A percentile compares a stretch with the other conserved stretches of the same genome.
These are phyloP conservation scores for Abscondita cerata DNA, from an alignment of 2,888 invertebrate genomes.

Conservation along the genomic window DNA sequence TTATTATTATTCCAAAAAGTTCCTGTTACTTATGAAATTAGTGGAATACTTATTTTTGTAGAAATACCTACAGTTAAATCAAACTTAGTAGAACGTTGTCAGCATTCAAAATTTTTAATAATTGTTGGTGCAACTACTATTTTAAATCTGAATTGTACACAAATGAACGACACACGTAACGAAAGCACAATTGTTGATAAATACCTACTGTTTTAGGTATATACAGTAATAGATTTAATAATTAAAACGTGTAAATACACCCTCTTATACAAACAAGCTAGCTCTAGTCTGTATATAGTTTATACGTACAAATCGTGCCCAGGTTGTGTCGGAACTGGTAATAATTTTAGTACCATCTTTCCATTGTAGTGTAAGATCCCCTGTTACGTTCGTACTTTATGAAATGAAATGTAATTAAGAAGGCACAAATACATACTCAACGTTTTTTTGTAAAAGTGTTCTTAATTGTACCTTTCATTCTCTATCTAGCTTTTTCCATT, in stretches of 20 bases:
- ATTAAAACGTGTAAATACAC: conserved; percentile 45
- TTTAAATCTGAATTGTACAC: conserved; percentile 12
- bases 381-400: conserved; percentile 43
- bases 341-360: conserved; percentile 40
- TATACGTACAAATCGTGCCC: conserved; percentile 51
- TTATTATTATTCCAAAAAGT: conserved; percentile 26
- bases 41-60: conserved; percentile 25
- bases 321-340: conserved; percentile 35
- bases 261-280: conserved; percentile 48
- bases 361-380: conserved; percentile 36
- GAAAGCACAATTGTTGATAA: conserved; percentile 8
- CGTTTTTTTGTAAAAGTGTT: conserved; percentile 23
- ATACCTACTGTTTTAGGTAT: conserved; percentile 16
- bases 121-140: conserved; percentile 4
- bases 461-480: background rate
- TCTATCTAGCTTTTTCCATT: too few relatives aligned
- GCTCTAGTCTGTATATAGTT: conserved; percentile 55
- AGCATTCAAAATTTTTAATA: conserved; percentile 3
- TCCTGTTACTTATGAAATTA: conserved; percentile 20
- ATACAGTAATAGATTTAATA: conserved; percentile 12
- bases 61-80: conserved; percentile 13
- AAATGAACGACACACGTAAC: conserved; percentile 14
- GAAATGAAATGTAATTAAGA: conserved; percentile 40
- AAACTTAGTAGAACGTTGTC: background rate
- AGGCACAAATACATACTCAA: conserved; percentile 36